Evolutionary conservation across 2,888 invertebrate species (phyloP), one percentile per base, ranked within the genome.

Genomic region (Ptychoptera albimana): DNA sequence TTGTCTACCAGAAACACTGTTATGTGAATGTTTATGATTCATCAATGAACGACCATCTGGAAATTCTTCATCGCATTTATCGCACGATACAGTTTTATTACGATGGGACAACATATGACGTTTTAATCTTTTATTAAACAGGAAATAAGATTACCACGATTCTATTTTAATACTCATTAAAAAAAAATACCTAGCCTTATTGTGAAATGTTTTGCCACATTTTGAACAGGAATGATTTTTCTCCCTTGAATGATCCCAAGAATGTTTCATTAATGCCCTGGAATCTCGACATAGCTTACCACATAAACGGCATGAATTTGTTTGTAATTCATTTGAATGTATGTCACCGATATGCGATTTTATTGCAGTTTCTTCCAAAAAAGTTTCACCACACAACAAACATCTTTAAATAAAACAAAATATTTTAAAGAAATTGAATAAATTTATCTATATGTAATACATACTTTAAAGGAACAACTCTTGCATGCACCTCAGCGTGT

Each of bases 401-500:
- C 79, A 79, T 44, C 78, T 64, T 43, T n/a, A 47, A 38, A 39
- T 30, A 15, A 39, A 42, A n/a, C 13, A 13, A 32, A 40, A 13
- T 34, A 29, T 23, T 30, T 35, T n/a, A 14, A 16, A 15, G 9
- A 37, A 43, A 14, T 14, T 16, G 7, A 36, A 37, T 32, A 15
- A 14, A 31, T 32, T 15, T n/a, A 10, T n/a, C 8, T 32, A 34
- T 14, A 14, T 23, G 14, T 37, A 29, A 9, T 16, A 49, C 53
- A 52, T 50, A 67, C 66, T 66, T 67, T 46, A 69, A 69, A 11
- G 71, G 70, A 40, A 70, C 64, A 46, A 67, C 73, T 55, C 79
- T 67, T 37, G 82, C 79, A 61, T 86, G 85, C 6, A 78, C 69
- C 67, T 85, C 84, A 1, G 83, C 82, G 63, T 85, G 85, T 14